Base-by-base conservation (phyloP, 1,140 invertebrate genomes). In the Caenorhabditis briggsae region DNA sequence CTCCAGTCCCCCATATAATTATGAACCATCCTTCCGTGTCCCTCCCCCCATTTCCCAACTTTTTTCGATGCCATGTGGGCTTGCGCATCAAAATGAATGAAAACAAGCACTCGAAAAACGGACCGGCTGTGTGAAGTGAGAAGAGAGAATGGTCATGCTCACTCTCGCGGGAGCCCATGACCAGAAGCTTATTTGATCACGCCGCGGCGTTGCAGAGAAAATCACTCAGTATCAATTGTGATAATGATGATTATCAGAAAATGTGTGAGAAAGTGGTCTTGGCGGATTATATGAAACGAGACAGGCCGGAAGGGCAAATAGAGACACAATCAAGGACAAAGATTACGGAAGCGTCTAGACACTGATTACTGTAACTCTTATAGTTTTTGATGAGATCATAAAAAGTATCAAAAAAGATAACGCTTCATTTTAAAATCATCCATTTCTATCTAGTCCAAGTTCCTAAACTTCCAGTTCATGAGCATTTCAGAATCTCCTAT, bases 101-200 rank as follows among this genome's bases (percentile, higher is more conserved):
- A 78, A 78, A 78, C 70, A 78, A 50, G 70, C 20, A 9, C 70
- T 53, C 70, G 48, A n/a, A 78, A 78, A 48, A 78, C 33, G 33
- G 70, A 78, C 70, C 70, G 70, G 70, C 33, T 50, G 70, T 78
- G 70, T 78, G 70, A 78, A 78, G 70, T 78, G 70, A 70, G 12
- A 12, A 33, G 23, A 41, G 61, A 61, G 65, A 78, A 46, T 78
- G 70, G 70, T 78, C 70, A 78, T 78, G 70, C 70, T 50, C 70
- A 12, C 70, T 7, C 18, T 7, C 16, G 56, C 16, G 56, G n/a
- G 59, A 64, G 33, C n/a, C 43, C 43, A 41, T 16, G 25, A 11
- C 18, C 70, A 50, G 46, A 78, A 78, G 70, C 43, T 78, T 78
- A 14, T 78, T 78, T 78, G 70, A 78, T 78, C 70, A 78, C 43